Evolutionary conservation across 2,113 vertebrate species (phyloP).

Genomic region (Connochaetes taurinus): DNA sequence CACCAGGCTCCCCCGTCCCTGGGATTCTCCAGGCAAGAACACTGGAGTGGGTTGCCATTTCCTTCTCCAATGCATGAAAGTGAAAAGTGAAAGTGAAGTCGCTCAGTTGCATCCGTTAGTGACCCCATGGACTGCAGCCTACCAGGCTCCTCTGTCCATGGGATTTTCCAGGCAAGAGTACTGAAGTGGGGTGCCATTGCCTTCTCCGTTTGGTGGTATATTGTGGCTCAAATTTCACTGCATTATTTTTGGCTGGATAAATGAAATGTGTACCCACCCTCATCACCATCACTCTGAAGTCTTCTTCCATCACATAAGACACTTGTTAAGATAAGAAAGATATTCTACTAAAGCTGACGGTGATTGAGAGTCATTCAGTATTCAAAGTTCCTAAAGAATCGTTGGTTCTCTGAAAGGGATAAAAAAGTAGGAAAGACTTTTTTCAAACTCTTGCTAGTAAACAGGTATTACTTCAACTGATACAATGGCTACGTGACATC

Average conservation of each 20-base stretch:
- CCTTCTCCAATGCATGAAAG: no score
- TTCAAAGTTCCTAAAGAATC: slow-evolving; percentile 69
- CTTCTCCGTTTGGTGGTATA: not conserved
- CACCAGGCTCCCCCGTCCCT: no score
- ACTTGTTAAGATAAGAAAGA: slow-evolving; percentile 34
- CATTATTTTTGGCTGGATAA: slow-evolving; percentile 49
- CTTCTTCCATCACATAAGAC: slow-evolving; percentile 49
- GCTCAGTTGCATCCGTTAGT: rapidly evolving
- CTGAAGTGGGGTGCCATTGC: no score
- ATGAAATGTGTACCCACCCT: slow-evolving; percentile 21
- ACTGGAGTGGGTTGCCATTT: no score
- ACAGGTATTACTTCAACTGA: slow-evolving; percentile 93
- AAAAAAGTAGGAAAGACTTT: slow-evolving; percentile 97
- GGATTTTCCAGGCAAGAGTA: no score
- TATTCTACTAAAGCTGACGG: slow-evolving; percentile 63
- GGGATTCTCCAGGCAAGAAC: no score
- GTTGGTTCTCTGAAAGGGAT: slow-evolving; percentile 84
- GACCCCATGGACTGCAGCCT: no score
- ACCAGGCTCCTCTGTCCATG: no score
- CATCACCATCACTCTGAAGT: slow-evolving; percentile 53
- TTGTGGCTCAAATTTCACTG: slow-evolving; percentile 40
- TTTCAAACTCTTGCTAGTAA: slow-evolving; percentile 87
- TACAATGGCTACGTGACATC: slow-evolving; percentile 95
- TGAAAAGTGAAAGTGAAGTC: no score
- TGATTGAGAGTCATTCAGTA: slow-evolving; percentile 64